Percentiles rank a stretch among this genome's conserved stretches.
These are phyloP conservation scores for Anthoptus insignis DNA, from an alignment of 2,888 invertebrate genomes.

Conservation along the genomic window DNA sequence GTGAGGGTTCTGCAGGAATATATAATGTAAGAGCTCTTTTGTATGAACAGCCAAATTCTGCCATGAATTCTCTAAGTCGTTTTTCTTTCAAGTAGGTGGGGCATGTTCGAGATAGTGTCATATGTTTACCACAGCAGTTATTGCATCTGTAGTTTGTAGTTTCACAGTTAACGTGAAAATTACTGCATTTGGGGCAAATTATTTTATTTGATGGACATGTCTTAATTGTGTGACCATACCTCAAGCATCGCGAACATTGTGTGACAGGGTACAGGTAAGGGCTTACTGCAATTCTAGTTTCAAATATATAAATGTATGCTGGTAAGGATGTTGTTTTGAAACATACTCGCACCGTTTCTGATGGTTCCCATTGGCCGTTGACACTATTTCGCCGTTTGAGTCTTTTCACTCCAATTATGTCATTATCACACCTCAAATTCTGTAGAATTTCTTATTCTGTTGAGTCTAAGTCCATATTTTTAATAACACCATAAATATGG, in stretches of 20 bases:
- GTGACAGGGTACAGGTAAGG: slow-evolving; percentile 6
- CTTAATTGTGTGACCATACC: slow-evolving; percentile 19
- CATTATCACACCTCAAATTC: background rate
- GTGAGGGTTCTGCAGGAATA: no score
- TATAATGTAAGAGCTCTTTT: no score
- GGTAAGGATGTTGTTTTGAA: slow-evolving; percentile 37
- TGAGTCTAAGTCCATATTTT: slow-evolving; percentile 16
- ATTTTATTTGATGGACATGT: slow-evolving; percentile 46
- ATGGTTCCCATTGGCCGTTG: slow-evolving; percentile 38
- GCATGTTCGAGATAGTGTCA: slow-evolving; percentile 16
- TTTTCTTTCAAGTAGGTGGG: no score
- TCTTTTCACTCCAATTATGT: slow-evolving; percentile 11
- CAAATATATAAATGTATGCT: slow-evolving; percentile 1
- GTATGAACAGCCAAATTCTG: slow-evolving; percentile 9
- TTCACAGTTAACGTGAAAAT: slow-evolving; percentile 10
- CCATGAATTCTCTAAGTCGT: no score
- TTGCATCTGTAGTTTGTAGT: slow-evolving; percentile 10
- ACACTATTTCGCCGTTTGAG: slow-evolving; percentile 26
- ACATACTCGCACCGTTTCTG: slow-evolving; percentile 40
- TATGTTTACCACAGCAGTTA: slow-evolving; percentile 2
- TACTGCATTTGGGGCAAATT: slow-evolving; percentile 11
- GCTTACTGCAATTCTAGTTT: background rate
- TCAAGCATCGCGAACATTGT: slow-evolving; percentile 16
- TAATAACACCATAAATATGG: slow-evolving; percentile 25
- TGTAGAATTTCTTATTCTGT: slow-evolving; percentile 12